Base-by-base conservation (phyloP, 2,888 invertebrate species). In the Blera fallax region DNA sequence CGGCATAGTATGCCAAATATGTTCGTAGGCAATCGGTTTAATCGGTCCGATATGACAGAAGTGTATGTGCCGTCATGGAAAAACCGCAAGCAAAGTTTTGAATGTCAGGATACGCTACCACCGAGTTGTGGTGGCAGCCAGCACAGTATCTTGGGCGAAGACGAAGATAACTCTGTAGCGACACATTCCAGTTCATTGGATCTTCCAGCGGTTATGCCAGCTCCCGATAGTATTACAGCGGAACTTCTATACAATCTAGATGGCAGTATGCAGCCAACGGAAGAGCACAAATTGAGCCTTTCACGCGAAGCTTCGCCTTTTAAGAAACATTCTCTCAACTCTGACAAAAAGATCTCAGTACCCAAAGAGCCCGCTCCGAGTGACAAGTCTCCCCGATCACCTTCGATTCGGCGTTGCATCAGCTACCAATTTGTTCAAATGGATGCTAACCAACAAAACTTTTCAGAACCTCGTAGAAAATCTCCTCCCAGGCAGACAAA, bases 1-100 rank as follows among this genome's bases (percentile, higher is more conserved):
- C 93, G 95, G 29, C 95, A 95, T 88, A 95, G 95, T 90, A 95
- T 95, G 91, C 95, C 95, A 6, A 94, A 94, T 87, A 93, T 93
- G 78, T 94, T 94, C 89, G 94, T 94, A 21, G 94, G 93, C 4
- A 94, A 94, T 89, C 93, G 94, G 73, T 94, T 94, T 87, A 94
- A 93, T 89, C 91, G 92, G 70, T 93, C 92, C 73, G 93, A 93
- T 40, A 91, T 93, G 64, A 94, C 94, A 0, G 93, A 93, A 74
- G 93, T 94, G 29, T 93, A 93, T 89, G 93, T 94, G 87, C 94
- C 94, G 2, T 91, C 92, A 0, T 94, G 93, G 93, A 90, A 90
- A 45, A 90, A 90, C 34, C 91, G 91, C 2, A 89, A 90, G 34
- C 90, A 90, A 87, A 91, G 90, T 27, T 88, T 89, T 0, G 90